Evolutionary conservation across 1,140 invertebrate genomes (phyloP).

Genomic region (Leptoteleia sp.): DNA sequence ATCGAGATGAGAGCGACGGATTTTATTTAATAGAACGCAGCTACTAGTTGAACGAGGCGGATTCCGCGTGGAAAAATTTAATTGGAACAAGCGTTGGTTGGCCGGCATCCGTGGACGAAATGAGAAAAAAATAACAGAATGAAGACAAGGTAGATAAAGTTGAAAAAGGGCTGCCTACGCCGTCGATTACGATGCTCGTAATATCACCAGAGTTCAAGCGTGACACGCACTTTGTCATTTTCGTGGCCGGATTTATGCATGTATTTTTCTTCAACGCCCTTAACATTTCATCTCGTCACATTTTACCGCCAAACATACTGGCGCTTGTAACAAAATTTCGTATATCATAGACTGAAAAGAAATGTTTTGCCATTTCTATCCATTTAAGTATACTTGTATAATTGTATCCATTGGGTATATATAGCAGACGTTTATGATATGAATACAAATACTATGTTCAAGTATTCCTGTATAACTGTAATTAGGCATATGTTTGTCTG

Average conservation of each 20-base stretch:
- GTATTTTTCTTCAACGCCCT: conserved; percentile 17
- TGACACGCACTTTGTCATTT: conserved; percentile 41
- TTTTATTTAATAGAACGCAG: conserved; percentile 50
- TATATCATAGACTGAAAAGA: background rate
- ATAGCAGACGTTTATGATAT: no score
- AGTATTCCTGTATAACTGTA: no score
- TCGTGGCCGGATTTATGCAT: conserved; percentile 35
- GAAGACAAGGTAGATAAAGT: conserved; percentile 48
- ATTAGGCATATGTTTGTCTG: no score
- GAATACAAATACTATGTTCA: no score
- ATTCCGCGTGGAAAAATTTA: conserved; percentile 59
- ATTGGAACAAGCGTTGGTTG: conserved; percentile 59
- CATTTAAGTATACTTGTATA: no score
- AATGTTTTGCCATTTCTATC: no score
- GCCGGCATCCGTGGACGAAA: conserved; percentile 31
- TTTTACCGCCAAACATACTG: conserved; percentile 16
- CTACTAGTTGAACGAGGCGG: conserved; percentile 47
- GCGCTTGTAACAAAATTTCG: conserved; percentile 17
- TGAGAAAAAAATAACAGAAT: conserved; percentile 46
- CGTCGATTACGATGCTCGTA: conserved; percentile 36
- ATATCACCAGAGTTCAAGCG: conserved; percentile 34
- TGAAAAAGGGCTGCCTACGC: conserved; percentile 41
- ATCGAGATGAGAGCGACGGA: conserved; percentile 44
- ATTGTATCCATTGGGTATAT: no score
- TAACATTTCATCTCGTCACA: conserved; percentile 27